phyloP scores from a whole-genome alignment of 2,888 invertebrate genomes.

The Chrysodeixis includens region DNA sequence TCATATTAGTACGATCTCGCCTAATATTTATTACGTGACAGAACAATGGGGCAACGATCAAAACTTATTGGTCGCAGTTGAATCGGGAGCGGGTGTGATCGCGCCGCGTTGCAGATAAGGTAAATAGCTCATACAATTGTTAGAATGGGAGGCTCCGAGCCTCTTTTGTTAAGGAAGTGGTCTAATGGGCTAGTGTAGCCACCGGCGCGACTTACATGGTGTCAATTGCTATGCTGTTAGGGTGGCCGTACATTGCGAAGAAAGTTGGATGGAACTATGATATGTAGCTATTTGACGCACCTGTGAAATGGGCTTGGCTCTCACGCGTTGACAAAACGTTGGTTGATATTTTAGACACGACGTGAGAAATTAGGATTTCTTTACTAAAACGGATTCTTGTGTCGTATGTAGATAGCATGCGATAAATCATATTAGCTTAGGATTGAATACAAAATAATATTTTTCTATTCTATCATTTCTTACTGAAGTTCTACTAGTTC shows the following conservation, averaged over 20 bases:
- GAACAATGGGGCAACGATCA: slow-evolving; percentile 67
- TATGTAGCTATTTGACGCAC: slow-evolving; percentile 18
- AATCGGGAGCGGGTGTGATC: slow-evolving; percentile 82
- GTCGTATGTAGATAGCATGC: no score
- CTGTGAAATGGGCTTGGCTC: slow-evolving; percentile 41
- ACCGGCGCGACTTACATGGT: slow-evolving; percentile 85
- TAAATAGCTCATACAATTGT: slow-evolving; percentile 89
- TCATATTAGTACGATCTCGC: slow-evolving; percentile 43
- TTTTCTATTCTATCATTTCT: no score
- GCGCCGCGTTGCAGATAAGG: slow-evolving; percentile 85
- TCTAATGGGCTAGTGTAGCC: slow-evolving; percentile 83
- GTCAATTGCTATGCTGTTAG: slow-evolving; percentile 78
- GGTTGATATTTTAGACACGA: slow-evolving; percentile 32
- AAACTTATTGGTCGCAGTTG: slow-evolving; percentile 59
- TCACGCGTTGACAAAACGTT: slow-evolving; percentile 31
- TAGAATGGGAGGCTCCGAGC: slow-evolving; percentile 82
- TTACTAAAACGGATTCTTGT: no score
- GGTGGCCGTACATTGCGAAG: slow-evolving; percentile 58
- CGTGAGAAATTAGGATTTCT: not conserved
- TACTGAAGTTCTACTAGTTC: no score
- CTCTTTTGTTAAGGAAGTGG: slow-evolving; percentile 87
- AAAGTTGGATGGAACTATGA: slow-evolving; percentile 10
- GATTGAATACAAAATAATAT: no score
- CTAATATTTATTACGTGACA: slow-evolving; percentile 50
- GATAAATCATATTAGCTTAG: no score